Evolutionary conservation across 2,888 invertebrate species (phyloP).

Genomic region (Sinodicranocentrus sp.): DNA sequence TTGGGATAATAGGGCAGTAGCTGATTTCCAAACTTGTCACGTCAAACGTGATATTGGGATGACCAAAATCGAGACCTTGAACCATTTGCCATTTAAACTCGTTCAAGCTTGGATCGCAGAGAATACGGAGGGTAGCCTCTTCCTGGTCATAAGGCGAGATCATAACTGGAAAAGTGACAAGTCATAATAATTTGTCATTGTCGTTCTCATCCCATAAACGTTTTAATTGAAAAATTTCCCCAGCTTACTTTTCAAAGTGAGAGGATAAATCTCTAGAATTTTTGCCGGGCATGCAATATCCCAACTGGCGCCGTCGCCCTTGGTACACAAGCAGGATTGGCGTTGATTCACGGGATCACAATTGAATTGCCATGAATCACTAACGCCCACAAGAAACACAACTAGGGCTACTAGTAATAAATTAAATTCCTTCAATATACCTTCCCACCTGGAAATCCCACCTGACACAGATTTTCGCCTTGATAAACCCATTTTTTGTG

Average conservation of each 20-base stretch:
- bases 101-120: constrained; percentile 68
- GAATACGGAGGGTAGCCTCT: constrained; percentile 56
- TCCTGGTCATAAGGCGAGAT: constrained; percentile 62
- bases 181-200: neutral
- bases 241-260: constrained; percentile 70
- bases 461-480: neutral
- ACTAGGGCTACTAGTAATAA: no score
- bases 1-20: constrained; percentile 66
- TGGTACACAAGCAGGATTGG: constrained; percentile 59
- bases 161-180: constrained; percentile 47
- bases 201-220: neutral
- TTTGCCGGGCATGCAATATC: constrained; percentile 71
- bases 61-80: constrained; percentile 69
- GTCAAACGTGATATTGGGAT: constrained; percentile 57
- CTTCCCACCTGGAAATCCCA: constrained; percentile 21
- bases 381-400: neutral
- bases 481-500: constrained; percentile 12
- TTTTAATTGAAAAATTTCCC: no score
- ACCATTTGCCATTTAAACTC: constrained; percentile 70
- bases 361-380: constrained; percentile 39
- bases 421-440: constrained; percentile 15
- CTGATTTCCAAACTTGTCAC: constrained; percentile 70
- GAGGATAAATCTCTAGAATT: constrained; percentile 67
- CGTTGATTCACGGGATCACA: constrained; percentile 68
- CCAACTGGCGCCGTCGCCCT: constrained; percentile 60